These are phyloP conservation scores for Upupa epops DNA, from an alignment of 2,113 vertebrate species.

Conservation along the genomic window DNA sequence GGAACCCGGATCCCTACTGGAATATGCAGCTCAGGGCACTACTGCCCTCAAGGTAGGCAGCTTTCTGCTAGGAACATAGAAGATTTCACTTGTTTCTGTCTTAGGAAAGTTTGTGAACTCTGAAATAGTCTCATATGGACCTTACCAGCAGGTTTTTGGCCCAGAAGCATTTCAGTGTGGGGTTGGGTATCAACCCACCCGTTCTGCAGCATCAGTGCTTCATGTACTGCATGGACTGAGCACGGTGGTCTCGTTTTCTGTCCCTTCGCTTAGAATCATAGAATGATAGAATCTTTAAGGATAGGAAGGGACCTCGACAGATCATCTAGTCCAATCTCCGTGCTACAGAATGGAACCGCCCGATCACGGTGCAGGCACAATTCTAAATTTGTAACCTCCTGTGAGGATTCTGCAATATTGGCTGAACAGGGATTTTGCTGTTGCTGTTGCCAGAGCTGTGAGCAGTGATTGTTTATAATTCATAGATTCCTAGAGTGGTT, in stretches of 20 bases:
- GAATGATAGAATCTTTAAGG: too few relatives aligned
- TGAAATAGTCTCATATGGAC: fast-evolving
- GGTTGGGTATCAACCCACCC: background rate
- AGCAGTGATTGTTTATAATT: background rate
- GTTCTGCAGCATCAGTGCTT: background rate
- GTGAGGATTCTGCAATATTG: background rate
- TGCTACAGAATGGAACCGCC: background rate
- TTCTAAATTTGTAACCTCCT: background rate
- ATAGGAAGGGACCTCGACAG: too few relatives aligned
- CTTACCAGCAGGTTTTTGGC: fast-evolving
- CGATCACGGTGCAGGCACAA: background rate
- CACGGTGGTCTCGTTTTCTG: fast-evolving
- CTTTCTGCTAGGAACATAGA: fast-evolving
- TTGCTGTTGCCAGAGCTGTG: background rate
- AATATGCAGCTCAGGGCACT: conserved; percentile 84
- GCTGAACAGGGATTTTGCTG: background rate
- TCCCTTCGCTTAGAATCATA: background rate
- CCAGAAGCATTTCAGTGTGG: background rate
- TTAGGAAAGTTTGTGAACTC: background rate
- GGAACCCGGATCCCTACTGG: conserved; percentile 79
- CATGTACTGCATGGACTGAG: background rate
- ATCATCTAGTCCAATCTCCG: too few relatives aligned
- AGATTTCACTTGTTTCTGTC: fast-evolving
- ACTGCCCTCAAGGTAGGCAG: conserved; percentile 81
- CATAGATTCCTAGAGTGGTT: too few relatives aligned